phyloP scores from a whole-genome alignment of 2,113 vertebrate genomes.

The Maylandia zebra region DNA sequence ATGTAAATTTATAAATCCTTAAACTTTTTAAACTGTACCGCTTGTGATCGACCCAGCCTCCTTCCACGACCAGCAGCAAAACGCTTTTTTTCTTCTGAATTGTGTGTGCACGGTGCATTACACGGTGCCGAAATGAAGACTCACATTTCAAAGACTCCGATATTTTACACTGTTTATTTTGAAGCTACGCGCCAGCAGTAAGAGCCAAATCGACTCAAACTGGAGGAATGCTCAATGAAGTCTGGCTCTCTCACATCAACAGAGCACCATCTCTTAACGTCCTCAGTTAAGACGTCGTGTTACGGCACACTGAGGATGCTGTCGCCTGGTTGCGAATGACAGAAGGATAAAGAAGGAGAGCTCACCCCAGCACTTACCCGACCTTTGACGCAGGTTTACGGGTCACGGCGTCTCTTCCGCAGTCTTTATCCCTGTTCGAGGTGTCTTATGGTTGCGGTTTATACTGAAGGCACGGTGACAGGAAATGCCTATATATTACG shows the following conservation, averaged over 20 bases:
- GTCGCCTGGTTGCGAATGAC: not conserved
- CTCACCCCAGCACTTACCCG: conserved; percentile 8
- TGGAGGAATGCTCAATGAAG: not conserved
- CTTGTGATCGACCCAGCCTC: not conserved
- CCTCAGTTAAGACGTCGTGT: not conserved
- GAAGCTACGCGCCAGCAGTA: rapidly evolving
- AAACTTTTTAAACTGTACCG: not conserved
- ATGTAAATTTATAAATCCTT: not conserved
- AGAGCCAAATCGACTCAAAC: not conserved
- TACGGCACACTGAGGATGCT: not conserved
- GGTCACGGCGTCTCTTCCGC: not conserved
- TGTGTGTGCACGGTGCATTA: rapidly evolving
- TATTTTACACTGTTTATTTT: rapidly evolving
- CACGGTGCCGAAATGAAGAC: not conserved
- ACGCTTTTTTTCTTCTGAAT: not conserved
- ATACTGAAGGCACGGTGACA: not conserved
- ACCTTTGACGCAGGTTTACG: not conserved
- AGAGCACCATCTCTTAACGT: not conserved
- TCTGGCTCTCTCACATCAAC: not conserved
- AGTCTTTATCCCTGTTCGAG: not conserved
- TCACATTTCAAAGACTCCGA: rapidly evolving
- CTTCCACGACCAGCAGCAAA: not conserved
- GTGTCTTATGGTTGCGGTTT: not conserved
- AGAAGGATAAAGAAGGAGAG: not conserved
- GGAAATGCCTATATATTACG: not conserved